Conservation (phyloP, 2,113 vertebrate genomes). For the Forbesichthys agassizii region DNA sequence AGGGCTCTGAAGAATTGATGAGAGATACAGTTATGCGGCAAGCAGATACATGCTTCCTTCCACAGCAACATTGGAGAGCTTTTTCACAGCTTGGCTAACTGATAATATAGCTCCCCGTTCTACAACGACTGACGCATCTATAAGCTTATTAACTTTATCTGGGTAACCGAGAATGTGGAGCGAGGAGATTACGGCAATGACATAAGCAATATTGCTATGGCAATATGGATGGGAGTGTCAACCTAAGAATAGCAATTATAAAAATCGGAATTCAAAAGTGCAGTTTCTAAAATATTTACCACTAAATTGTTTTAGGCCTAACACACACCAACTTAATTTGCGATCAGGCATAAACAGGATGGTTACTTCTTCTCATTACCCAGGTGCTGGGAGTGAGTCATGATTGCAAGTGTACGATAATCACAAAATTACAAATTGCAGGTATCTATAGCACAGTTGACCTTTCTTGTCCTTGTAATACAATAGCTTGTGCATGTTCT, state of each 20-base stretch:
- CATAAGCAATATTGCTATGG: background rate
- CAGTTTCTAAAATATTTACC: too few relatives aligned
- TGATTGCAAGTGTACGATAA: too few relatives aligned
- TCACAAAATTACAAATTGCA: background rate
- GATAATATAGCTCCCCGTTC: slow-evolving; percentile 23
- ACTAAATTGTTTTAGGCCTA: too few relatives aligned
- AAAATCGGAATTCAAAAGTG: background rate
- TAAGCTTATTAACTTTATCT: slow-evolving; percentile 42
- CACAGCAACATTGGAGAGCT: background rate
- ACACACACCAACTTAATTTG: too few relatives aligned
- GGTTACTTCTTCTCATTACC: too few relatives aligned
- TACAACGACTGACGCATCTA: slow-evolving; percentile 8
- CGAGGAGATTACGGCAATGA: slow-evolving; percentile 2
- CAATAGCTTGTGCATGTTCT: background rate
- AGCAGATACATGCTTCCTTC: background rate
- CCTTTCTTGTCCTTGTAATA: background rate
- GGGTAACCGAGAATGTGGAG: slow-evolving; percentile 39
- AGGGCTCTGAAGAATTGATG: slow-evolving; percentile 10
- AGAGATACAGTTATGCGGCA: slow-evolving; percentile 11
- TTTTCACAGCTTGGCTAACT: slow-evolving; percentile 10
- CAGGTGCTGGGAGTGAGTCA: too few relatives aligned
- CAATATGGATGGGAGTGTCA: background rate
- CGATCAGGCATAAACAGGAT: too few relatives aligned
- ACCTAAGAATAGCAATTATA: background rate
- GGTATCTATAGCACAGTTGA: background rate